Conservation (phyloP, 2,113 vertebrate species). For the Gopherus flavomarginatus region DNA sequence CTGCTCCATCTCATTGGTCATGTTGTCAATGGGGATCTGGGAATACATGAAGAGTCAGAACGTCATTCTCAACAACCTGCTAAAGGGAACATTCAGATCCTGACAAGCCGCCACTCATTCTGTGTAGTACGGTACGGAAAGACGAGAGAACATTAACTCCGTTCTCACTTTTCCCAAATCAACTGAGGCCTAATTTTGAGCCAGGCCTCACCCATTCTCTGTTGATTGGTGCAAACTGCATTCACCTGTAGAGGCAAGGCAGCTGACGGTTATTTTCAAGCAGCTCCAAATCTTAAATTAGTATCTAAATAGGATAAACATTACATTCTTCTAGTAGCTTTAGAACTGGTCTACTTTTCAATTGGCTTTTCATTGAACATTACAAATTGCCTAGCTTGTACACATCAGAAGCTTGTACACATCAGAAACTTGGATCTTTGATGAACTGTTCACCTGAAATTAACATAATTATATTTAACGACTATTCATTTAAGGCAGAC, state of each 20-base stretch:
- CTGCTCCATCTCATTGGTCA: constrained; percentile 96
- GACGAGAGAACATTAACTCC: background rate
- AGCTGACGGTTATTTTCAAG: background rate
- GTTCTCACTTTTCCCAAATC: background rate
- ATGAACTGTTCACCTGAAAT: background rate
- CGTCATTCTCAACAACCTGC: background rate
- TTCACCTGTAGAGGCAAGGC: background rate
- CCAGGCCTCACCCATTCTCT: background rate
- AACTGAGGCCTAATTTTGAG: background rate
- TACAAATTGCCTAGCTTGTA: rapidly evolving
- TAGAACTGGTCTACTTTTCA: background rate
- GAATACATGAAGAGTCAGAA: constrained; percentile 43
- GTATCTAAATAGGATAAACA: background rate
- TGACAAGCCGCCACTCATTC: background rate
- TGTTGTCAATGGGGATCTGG: constrained; percentile 89
- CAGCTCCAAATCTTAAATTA: background rate
- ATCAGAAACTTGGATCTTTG: background rate
- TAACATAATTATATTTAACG: background rate
- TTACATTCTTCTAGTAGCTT: background rate
- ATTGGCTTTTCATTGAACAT: background rate
- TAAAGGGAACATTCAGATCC: background rate
- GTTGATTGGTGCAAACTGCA: background rate
- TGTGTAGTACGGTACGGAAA: background rate
- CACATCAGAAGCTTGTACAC: too few relatives aligned
- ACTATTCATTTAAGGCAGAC: background rate